Evolutionary conservation across 2,888 invertebrate species (phyloP), one percentile per base, ranked within the genome.

Genomic region (Schrankia costaestrigalis): DNA sequence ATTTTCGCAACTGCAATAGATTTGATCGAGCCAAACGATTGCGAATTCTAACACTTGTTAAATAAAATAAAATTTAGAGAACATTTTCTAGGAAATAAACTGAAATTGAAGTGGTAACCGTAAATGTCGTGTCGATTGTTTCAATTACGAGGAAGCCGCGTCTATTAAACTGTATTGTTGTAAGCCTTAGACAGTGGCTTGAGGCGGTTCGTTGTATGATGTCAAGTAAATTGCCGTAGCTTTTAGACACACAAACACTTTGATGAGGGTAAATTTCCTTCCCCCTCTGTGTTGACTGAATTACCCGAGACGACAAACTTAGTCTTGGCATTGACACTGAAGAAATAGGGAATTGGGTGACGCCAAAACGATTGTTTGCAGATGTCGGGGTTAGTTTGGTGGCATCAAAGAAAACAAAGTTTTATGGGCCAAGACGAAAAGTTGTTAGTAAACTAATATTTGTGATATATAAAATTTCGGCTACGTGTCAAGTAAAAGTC

Each of bases 271-370:
- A 36, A 35, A 44, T 41, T 48, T 46, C 36, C 34, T 35, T 12
- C 41, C 43, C 41, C 28, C 53, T 48, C 33, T 45, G 35, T 31
- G 33, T 37, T 32, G 36, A 43, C 45, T 36, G 35, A 48, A 41
- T 56, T 57, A 46, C 48, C 40, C 42, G 28, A 37, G 41, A 31
- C 31, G 11, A 24, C 36, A 26, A 29, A 29, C 12, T 37, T 44
- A 21, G 17, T 31, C 39, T 53, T 59, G 61, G 41, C 61, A 57
- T 59, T 62, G 61, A 61, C 57, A 53, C 31, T 56, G 48, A 23
- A 15, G 31, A 39, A 44, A 38, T 45, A 42, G 46, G 46, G 43
- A 40, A 54, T 37, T 38, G 26, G 48, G 48, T 45, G 31, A 40
- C 38, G 26, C 29, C 29, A 29, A 42, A 27, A 28, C 40, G 23